phyloP scores from a whole-genome alignment of 2,797 vertebrate genomes.

The Enteromius paludinosus region DNA sequence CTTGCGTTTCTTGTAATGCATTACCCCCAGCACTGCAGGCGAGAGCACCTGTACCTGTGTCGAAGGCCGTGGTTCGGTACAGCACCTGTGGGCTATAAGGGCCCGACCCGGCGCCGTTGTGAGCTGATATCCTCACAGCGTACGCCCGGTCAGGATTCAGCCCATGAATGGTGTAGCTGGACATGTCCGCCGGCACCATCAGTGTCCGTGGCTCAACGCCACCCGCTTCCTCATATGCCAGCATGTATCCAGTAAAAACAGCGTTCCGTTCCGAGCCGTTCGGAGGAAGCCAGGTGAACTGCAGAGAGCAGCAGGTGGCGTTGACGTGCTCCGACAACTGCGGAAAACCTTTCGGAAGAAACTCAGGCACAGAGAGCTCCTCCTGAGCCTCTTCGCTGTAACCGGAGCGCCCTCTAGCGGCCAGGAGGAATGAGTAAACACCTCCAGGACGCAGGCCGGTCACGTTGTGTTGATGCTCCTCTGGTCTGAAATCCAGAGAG shows the following conservation, averaged over 20 bases:
- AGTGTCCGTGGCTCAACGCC: constrained; percentile 75
- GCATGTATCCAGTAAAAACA: constrained; percentile 84
- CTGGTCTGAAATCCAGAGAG: constrained; percentile 80
- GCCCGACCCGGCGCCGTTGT: constrained; percentile 90
- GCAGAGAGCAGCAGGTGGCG: constrained; percentile 85
- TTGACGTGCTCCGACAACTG: constrained; percentile 85
- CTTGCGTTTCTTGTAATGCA: background rate
- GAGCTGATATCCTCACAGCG: constrained; percentile 89
- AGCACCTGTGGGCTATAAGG: constrained; percentile 89
- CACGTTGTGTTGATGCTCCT: constrained; percentile 80
- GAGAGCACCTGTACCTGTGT: constrained; percentile 85
- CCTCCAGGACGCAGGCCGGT: constrained; percentile 83
- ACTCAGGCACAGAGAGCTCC: constrained; percentile 84
- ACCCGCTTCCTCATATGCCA: constrained; percentile 83
- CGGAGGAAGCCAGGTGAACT: constrained; percentile 88
- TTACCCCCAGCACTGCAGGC: background rate
- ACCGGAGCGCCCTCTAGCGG: constrained; percentile 85
- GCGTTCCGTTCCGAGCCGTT: constrained; percentile 64
- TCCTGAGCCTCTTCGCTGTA: constrained; percentile 81
- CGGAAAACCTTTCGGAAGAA: constrained; percentile 85
- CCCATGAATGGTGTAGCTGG: constrained; percentile 85
- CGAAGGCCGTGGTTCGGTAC: constrained; percentile 89
- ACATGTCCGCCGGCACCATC: constrained; percentile 82
- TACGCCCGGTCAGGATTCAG: constrained; percentile 92
- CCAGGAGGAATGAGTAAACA: constrained; percentile 89